These are phyloP conservation scores for Acropora tenuis DNA, from an alignment of 64 coral and sea anemone species.

Conservation along the genomic window DNA sequence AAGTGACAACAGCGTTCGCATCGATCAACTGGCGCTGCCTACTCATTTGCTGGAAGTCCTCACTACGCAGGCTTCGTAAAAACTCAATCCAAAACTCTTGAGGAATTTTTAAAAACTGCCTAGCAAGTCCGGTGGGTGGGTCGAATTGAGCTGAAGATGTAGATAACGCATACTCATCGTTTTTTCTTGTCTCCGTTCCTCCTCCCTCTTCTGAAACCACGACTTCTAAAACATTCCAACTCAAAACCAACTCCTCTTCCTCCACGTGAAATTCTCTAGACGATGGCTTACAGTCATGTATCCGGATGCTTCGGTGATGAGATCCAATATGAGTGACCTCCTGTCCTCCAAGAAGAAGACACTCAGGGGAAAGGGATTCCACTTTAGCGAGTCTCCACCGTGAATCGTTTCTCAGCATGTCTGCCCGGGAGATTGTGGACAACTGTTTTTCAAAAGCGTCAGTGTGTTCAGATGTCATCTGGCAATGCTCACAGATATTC, in stretches of 20 bases:
- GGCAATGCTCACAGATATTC: conserved; percentile 52
- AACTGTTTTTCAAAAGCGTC: conserved; percentile 62
- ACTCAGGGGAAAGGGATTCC: conserved; percentile 29
- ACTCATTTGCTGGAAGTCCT: conserved; percentile 18
- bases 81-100: conserved; percentile 30
- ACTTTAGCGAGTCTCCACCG: conserved; percentile 47
- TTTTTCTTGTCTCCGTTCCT: not conserved
- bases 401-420: conserved; percentile 4
- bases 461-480: conserved; percentile 25
- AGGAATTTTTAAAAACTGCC: conserved; percentile 39
- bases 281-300: conserved; percentile 40
- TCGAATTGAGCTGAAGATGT: conserved; percentile 3
- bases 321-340: conserved; percentile 15
- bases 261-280: conserved; percentile 13
- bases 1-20: conserved; percentile 12
- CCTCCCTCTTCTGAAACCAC: not conserved
- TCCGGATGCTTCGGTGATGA: conserved; percentile 14
- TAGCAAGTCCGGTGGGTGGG: not conserved
- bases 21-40: conserved; percentile 38
- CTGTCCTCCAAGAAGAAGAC: conserved; percentile 13
- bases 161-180: not conserved
- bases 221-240: conserved; percentile 31
- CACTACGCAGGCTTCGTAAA: not conserved
- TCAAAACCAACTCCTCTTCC: conserved; percentile 28
- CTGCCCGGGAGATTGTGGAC: not conserved